Percentiles rank a stretch among this genome's conserved stretches.
phyloP scores from a whole-genome alignment of 2,888 invertebrate genomes.

The Belgica antarctica region DNA sequence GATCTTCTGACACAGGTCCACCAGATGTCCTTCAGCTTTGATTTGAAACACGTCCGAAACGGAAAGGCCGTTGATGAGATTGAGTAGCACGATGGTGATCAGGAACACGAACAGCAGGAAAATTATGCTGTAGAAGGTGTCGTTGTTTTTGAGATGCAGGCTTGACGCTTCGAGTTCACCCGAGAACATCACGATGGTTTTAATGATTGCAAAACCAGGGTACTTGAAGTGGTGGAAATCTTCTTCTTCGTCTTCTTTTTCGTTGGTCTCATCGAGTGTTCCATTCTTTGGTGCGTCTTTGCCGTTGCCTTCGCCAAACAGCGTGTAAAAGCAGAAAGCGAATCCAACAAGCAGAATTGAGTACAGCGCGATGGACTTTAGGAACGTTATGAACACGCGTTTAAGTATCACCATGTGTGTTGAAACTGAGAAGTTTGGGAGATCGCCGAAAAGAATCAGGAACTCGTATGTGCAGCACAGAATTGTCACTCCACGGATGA shows the following conservation, averaged over 20 bases:
- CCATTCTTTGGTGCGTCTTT: conserved; percentile 40
- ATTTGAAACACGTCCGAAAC: conserved; percentile 67
- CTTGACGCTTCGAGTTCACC: conserved; percentile 73
- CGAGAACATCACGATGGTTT: conserved; percentile 74
- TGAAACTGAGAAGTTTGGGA: conserved; percentile 66
- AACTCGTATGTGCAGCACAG: conserved; percentile 74
- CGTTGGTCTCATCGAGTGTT: conserved; percentile 47
- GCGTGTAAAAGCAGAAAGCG: conserved; percentile 74
- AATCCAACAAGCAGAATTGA: conserved; percentile 79
- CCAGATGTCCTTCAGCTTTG: conserved; percentile 29
- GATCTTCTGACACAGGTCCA: conserved; percentile 31
- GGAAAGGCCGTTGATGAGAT: conserved; percentile 72
- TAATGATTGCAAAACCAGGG: conserved; percentile 66
- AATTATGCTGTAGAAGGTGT: conserved; percentile 67
- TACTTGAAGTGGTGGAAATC: conserved; percentile 64
- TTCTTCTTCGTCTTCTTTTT: conserved; percentile 53
- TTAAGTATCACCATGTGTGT: conserved; percentile 81
- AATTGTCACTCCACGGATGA: conserved; percentile 70
- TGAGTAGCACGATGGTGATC: conserved; percentile 72
- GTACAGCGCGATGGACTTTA: conserved; percentile 75
- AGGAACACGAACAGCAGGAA: conserved; percentile 73
- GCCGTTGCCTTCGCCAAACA: conserved; percentile 60
- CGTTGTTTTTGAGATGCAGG: conserved; percentile 63
- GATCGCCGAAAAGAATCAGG: conserved; percentile 74
- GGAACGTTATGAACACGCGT: conserved; percentile 76